Evolutionary conservation across 2,888 invertebrate species (phyloP), one percentile per base, ranked within the genome.

Genomic region (Quadroppia sp.): DNA sequence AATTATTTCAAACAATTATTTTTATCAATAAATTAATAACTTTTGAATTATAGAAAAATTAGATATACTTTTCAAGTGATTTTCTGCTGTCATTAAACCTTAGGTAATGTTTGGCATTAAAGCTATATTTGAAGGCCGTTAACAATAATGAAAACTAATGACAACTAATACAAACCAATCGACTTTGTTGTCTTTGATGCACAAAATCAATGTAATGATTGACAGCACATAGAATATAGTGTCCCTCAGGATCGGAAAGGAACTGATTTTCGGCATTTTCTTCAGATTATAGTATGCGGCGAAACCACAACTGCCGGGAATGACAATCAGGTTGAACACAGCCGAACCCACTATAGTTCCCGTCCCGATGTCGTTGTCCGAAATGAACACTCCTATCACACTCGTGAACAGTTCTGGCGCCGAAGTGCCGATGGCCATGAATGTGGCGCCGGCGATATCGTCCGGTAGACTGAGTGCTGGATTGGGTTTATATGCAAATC

Each of bases 171-270:
- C 90, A 83, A 91, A 92, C 92, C 92, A 92, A 82, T 90, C 89
- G 71, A 92, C 90, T 75, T 88, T 86, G 80, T 90, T 90, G 80
- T 92, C 92, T 80, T 90, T 89, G 84, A 92, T 90, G 77, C 91
- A 89, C 81, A 90, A 88, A 80, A 91, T 90, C 76, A 92, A 86
- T 78, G 90, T 89, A 73, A 90, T 88, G 32, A 92, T 90, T 23
- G 90, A 90, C 73, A 91, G 87, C 45, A 89, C 89, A 81, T 92
- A 92, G 42, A 90, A 90, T 53, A 90, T 84, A 80, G 90, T 90
- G 80, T 92, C 91, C 78, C 91, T 85, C 56, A 90, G 90, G 78
- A 92, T 84, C 3, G 91, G 91, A 90, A 90, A 92, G 15, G 75
- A 64, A 30, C 25, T 75, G 40, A 75, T 72, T 71, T 71, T 75